Conservation (phyloP, 2,797 vertebrate genomes). For the Sebastes nivosus region DNA sequence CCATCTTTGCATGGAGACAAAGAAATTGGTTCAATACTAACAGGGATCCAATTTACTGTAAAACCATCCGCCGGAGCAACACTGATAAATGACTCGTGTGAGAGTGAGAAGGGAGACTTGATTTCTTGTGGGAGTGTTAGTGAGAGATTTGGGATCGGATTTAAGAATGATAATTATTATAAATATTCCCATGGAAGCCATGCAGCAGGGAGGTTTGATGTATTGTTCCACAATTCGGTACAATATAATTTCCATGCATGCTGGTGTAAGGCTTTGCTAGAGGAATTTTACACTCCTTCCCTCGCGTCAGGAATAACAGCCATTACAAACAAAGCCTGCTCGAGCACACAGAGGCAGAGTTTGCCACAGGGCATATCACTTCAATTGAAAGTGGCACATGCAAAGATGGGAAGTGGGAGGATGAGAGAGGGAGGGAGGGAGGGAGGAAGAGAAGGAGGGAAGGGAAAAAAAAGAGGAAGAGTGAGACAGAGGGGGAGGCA, state of each 20-base stretch:
- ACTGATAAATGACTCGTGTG: slow-evolving; percentile 47
- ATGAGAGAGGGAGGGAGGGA: slow-evolving; percentile 15
- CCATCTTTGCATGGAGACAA: slow-evolving; percentile 48
- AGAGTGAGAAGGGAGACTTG: slow-evolving; percentile 30
- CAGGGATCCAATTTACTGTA: slow-evolving; percentile 60
- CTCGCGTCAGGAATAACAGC: slow-evolving; percentile 81
- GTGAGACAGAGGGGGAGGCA: slow-evolving; percentile 54
- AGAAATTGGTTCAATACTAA: slow-evolving; percentile 57
- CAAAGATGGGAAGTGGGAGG: slow-evolving; percentile 83
- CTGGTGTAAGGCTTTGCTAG: slow-evolving; percentile 59
- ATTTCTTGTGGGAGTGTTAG: slow-evolving; percentile 39
- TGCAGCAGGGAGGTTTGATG: slow-evolving; percentile 15
- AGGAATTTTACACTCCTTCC: slow-evolving; percentile 78
- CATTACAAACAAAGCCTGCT: slow-evolving; percentile 82
- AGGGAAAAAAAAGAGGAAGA: slow-evolving; percentile 24
- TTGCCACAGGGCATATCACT: slow-evolving; percentile 86
- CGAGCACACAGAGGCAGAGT: slow-evolving; percentile 76
- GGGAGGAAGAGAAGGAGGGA: slow-evolving; percentile 18
- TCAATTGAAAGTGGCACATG: slow-evolving; percentile 87
- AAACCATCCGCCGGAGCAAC: slow-evolving; percentile 39
- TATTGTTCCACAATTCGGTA: slow-evolving; percentile 55
- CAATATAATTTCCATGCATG: slow-evolving; percentile 68
- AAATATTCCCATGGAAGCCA: slow-evolving; percentile 43
- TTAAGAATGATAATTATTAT: slow-evolving; percentile 44
- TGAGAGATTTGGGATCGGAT: slow-evolving; percentile 39